A percentile compares a stretch with the other conserved stretches of the same genome.
Evolutionary conservation across 1,140 invertebrate genomes (phyloP).

Genomic region (Drosophila sp.): DNA sequence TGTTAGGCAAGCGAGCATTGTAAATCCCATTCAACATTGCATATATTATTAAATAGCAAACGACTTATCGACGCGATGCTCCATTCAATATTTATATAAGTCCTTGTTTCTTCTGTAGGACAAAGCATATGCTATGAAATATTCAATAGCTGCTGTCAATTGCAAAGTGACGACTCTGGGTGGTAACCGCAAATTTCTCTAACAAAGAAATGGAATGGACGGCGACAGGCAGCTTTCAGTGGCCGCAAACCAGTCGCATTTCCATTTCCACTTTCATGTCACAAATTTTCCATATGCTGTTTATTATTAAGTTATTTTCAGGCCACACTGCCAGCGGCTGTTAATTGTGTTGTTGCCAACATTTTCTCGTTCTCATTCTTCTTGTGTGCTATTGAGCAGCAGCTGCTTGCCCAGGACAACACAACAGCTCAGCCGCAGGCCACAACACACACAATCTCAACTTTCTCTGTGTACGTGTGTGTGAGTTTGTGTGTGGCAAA

Average conservation of each 20-base stretch:
- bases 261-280: constrained; percentile 54
- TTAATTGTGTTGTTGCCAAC: constrained; percentile 72
- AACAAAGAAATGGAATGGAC: constrained; percentile 19
- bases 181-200: constrained; percentile 64
- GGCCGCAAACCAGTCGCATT: constrained; percentile 22
- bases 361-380: constrained; percentile 20
- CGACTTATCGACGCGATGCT: too few species aligned
- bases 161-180: constrained; percentile 33
- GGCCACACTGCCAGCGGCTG: constrained; percentile 54
- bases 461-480: constrained; percentile 19
- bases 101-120: constrained; percentile 5
- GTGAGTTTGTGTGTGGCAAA: constrained; percentile 44
- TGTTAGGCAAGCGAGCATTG: too few species aligned
- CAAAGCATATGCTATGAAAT: constrained; percentile 57
- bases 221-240: constrained; percentile 16
- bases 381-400: constrained; percentile 59
- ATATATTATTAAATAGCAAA: too few species aligned
- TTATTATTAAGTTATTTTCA: constrained; percentile 78
- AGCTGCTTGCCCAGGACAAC: constrained; percentile 54
- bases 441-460: constrained; percentile 46
- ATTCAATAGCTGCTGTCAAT: constrained; percentile 46
- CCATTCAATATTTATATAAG: constrained; percentile 69
- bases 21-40: too few species aligned
- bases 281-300: constrained; percentile 75
- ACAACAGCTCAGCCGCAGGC: constrained; percentile 24